Percentiles rank a stretch among this genome's conserved stretches.
phyloP scores from a whole-genome alignment of 2,888 invertebrate genomes.

The Mechanitis mazaeus region DNA sequence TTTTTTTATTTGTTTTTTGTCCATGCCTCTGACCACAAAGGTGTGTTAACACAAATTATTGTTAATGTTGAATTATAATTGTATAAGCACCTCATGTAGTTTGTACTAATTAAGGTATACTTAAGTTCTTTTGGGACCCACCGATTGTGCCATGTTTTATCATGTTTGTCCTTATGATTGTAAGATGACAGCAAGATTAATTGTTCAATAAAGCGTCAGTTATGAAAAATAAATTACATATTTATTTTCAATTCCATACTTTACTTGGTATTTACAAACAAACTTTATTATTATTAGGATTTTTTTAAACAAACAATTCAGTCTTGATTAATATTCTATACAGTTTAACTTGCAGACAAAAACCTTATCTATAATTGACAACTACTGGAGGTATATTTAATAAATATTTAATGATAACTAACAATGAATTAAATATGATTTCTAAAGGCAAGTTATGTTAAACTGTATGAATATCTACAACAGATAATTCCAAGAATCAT shows the following conservation, averaged over 20 bases:
- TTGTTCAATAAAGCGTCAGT: conserved; percentile 26
- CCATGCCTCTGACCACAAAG: no score
- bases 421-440: background rate
- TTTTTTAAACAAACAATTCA: conserved; percentile 65
- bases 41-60: no score
- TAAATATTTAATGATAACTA: conserved; percentile 1
- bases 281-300: conserved; percentile 48
- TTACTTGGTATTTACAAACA: conserved; percentile 57
- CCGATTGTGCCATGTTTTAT: conserved; percentile 33
- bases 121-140: conserved; percentile 19
- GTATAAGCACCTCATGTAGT: no score
- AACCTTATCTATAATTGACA: conserved; percentile 34
- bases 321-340: conserved; percentile 67
- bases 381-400: conserved; percentile 19
- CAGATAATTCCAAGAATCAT: conserved; percentile 25
- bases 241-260: conserved; percentile 64
- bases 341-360: conserved; percentile 51
- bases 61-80: no score
- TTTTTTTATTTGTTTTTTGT: background rate
- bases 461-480: conserved; percentile 33
- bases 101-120: conserved; percentile 5
- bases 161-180: conserved; percentile 22
- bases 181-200: conserved; percentile 14
- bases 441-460: conserved; percentile 27
- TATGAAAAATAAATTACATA: conserved; percentile 68